Base-by-base conservation (phyloP, 1,140 invertebrate species). In the Mesaphorura yosii region DNA sequence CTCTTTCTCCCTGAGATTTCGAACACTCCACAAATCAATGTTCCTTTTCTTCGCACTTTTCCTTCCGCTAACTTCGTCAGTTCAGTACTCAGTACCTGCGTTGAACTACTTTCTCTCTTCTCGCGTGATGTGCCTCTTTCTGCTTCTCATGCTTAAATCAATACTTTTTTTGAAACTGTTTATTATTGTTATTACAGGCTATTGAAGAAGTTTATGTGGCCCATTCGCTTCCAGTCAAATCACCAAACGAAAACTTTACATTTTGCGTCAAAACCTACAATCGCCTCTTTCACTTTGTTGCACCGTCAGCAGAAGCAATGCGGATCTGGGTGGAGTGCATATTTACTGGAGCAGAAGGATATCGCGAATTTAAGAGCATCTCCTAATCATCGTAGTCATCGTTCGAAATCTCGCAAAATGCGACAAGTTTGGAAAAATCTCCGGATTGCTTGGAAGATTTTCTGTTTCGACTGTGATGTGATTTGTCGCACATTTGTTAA, bases 141-240 rank as follows among this genome's bases (percentile, higher is more conserved):
- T n/a, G n/a, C n/a, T n/a, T n/a, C n/a, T n/a, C n/a, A n/a, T n/a
- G n/a, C n/a, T n/a, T n/a, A n/a, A n/a, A n/a, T n/a, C n/a, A n/a
- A n/a, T n/a, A n/a, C n/a, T n/a, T n/a, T n/a, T n/a, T n/a, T n/a
- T n/a, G n/a, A n/a, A n/a, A n/a, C n/a, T n/a, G n/a, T n/a, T 28
- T 53, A 49, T 49, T 63, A 55, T 64, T 59, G 57, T 53, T 56
- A 66, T 67, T 69, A 15, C 67, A 96, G 86, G 85, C 88, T 12
- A 96, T 98, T 58, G 88, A 93, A 73, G 91, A 96, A 72, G 92
- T 97, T 25, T 97, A 95, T 69, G 80, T 95, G 55, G 93, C 96
- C 68, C 91, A 96, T 70, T 79, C 89, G 67, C 84, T 93, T 71
- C 80, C 80, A n/a, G 82, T 89, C 0, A 88, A 89, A 70, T 92